Evolutionary conservation across 2,888 invertebrate species (phyloP), one percentile per base, ranked within the genome.

Genomic region (Quadroppia sp.): DNA sequence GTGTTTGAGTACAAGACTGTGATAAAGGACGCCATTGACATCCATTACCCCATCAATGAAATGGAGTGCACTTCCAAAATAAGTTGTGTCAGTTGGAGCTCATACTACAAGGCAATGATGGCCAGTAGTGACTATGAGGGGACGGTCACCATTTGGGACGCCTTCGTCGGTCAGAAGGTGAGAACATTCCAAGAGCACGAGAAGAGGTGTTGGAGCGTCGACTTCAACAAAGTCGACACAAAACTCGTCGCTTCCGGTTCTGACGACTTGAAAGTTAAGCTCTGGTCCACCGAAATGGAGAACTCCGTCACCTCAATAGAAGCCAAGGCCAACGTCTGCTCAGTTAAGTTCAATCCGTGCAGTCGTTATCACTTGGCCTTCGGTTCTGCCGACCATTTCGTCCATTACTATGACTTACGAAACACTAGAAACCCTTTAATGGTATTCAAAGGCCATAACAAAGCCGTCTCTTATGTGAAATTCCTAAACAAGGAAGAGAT

Each of bases 361-460:
- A 91, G 90, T 77, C 89, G 92, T 0, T 91, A 90, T 81, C 91
- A 94, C 82, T 85, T 96, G 75, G 94, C 94, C 1, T 95, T 94
- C 84, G 95, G 95, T 17, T 93, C 93, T n/a, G 95, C 96, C 30
- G 95, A 96, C 84, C 95, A 95, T 83, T 93, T 92, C 85, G 94
- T 96, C 72, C 94, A 96, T 83, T 94, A 95, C 82, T 96, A 94
- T 83, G 96, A 96, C 84, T 85, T 96, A 78, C 15, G 95, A 48
- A 89, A 92, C 78, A 89, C 91, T 80, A 88, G 90, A 75, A 88
- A 89, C 77, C 89, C 94, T 0, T 85, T 94, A 23, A 88, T 88
- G 74, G 87, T 94, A 15, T 91, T 95, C 81, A 88, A 89, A 79
- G 94, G 94, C 45, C 95, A 96, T 82, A 87, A 90, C 76, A 95